Evolutionary conservation across 2,113 vertebrate species (phyloP), one percentile per base, ranked within the genome.

Genomic region (Spilogale gracilis): DNA sequence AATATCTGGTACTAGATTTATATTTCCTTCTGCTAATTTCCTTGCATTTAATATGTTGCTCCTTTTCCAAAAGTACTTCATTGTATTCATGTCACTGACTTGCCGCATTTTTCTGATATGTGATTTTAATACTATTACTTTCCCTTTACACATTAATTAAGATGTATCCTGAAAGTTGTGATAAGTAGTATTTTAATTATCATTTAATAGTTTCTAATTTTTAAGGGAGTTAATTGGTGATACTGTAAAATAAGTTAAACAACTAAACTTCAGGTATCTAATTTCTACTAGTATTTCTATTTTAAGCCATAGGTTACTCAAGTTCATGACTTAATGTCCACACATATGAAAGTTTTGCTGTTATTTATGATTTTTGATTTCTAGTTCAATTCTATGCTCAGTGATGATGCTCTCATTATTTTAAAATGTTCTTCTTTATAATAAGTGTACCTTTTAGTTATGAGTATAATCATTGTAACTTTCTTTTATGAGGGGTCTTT

Each of bases 101-200:
- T 91, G 32, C 58, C 48, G 23, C 30, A 60, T 85, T 79, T 91
- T 85, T 60, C 32, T 61, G 63, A 86, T 54, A 16, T 45, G 20
- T 92, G 43, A 86, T 54, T 92, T 87, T 61, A 87, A 92, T 16
- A 80, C n/a, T 61, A 48, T 83, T 60, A 69, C 69, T 86, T 69
- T 95, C 12, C 25, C 17, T 85, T 5, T 58, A 17, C 8, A 67
- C 12, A 30, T 78, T 78, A 90, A 58, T 78, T 90, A 80, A 45
- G 25, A 6, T 45, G 65, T 95, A 87, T 52, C 10, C 25, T 63
- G 21, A 79, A 60, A 73, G n/a, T 60, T 92, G 2, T 63, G 45
- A 52, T 79, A 84, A 95, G 11, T 45, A 63, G 25, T 81, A 87
- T 92, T 95, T 87, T 92, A 71, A 92, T 80, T 79, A 45, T 87